Evolutionary conservation across 2,888 invertebrate species (phyloP), one percentile per base, ranked within the genome.

Genomic region (Cheilosia pagana): DNA sequence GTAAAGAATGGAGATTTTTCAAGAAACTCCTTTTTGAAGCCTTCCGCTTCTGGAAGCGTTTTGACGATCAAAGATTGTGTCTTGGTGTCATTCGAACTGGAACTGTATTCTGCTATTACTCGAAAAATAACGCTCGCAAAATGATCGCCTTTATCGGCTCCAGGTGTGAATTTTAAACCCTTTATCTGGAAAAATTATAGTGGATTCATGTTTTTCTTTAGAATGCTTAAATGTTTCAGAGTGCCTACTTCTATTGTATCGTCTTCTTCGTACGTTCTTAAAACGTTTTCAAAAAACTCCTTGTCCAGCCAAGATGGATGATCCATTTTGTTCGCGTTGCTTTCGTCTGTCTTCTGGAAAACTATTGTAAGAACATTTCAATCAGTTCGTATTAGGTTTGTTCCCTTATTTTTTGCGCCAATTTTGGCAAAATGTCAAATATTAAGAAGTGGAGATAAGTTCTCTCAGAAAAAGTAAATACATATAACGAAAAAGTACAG

Each of bases 221-320:
- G 3, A 45, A n/a, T 8, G n/a, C 16, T n/a, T n/a, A n/a, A 6
- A 16, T n/a, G 0, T 43, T 45, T 10, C 16, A 35, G 35, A 25
- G 12, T 16, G n/a, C 35, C 35, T 48, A 76, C 75, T 39, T 21
- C 5, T 8, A 76, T 57, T 8, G n/a, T 25, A 1, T 76, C 16
- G 48, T 74, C 60, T 8, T 62, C 45, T 14, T 81, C 43, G 39
- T 74, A 74, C 1, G 45, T 35, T 19, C 48, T 67, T 6, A 79
- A 45, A n/a, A 72, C 62, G 16, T 31, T 81, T 21, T 55, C 31
- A 14, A 89, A 86, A 31, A 87, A 89, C 2, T 87, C 65, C 0
- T 7, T 10, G 48, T 87, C 75, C 2, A 89, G 21, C 89, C 89
- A 89, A 4, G 81, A 75, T 10, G 88, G 87, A 2, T 87, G 77